Conservation (phyloP, 2,113 vertebrate genomes). For the Drymodes brunneopygia region DNA sequence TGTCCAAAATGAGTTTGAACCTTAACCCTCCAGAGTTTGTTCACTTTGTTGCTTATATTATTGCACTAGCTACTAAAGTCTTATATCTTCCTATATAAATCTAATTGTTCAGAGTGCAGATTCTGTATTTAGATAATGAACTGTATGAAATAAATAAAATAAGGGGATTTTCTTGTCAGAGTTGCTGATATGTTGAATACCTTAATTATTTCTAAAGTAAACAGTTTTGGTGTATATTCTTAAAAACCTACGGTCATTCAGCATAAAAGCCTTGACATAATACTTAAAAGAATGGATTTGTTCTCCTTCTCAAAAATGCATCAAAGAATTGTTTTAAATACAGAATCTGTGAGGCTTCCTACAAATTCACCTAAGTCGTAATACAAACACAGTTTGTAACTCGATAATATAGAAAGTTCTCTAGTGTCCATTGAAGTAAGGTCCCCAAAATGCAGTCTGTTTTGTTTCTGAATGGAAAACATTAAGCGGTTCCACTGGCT, state of each 20-base stretch:
- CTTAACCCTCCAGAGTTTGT: constrained; percentile 62
- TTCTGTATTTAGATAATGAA: constrained; percentile 65
- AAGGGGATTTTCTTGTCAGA: constrained; percentile 48
- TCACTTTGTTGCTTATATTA: constrained; percentile 64
- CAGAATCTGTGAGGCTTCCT: constrained; percentile 60
- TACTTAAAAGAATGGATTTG: constrained; percentile 66
- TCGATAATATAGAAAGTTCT: constrained; percentile 72
- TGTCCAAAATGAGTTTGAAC: constrained; percentile 66
- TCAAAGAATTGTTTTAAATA: constrained; percentile 67
- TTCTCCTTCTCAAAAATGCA: constrained; percentile 68
- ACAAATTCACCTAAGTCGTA: constrained; percentile 70
- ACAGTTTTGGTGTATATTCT: constrained; percentile 65
- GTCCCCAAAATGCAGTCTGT: constrained; percentile 79
- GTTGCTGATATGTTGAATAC: constrained; percentile 49
- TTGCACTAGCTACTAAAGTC: constrained; percentile 66
- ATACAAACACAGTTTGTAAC: constrained; percentile 78
- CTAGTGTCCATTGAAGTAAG: constrained; percentile 74
- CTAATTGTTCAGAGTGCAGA: constrained; percentile 62
- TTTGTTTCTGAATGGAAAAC: constrained; percentile 63
- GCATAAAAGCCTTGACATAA: constrained; percentile 62
- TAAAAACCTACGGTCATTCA: constrained; percentile 65
- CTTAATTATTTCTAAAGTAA: constrained; percentile 65
- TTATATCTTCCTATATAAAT: constrained; percentile 62
- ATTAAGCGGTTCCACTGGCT: constrained; percentile 88
- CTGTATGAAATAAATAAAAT: constrained; percentile 81